A percentile compares a stretch with the other conserved stretches of the same genome.
Conservation (phyloP, 2,888 invertebrate species). For the Cantharis lateralis region DNA sequence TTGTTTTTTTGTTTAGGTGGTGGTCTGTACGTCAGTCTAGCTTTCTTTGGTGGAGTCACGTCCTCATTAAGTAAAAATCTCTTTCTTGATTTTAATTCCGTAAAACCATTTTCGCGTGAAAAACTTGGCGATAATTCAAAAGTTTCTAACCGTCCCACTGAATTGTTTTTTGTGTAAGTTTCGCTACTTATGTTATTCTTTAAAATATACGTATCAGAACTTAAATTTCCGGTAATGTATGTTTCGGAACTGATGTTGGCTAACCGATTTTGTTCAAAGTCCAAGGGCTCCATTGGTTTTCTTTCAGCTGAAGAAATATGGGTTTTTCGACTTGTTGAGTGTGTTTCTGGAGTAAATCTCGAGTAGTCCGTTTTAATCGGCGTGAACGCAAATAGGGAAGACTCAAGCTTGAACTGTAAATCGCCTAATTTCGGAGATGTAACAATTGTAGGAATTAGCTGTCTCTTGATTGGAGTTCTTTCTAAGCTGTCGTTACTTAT, state of each 20-base stretch:
- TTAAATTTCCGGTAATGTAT: slow-evolving; percentile 46
- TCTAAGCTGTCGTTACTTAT: slow-evolving; percentile 16
- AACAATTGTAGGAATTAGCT: background rate
- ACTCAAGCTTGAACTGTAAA: background rate
- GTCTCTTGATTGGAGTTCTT: background rate
- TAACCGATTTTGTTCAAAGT: background rate
- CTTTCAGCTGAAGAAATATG: background rate
- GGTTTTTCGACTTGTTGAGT: background rate
- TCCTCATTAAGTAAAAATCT: background rate
- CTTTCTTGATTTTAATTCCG: background rate
- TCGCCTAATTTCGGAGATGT: background rate
- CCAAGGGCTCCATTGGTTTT: background rate
- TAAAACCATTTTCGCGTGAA: background rate
- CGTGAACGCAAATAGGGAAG: background rate
- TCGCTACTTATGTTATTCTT: slow-evolving; percentile 52
- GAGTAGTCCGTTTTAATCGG: background rate
- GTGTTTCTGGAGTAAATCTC: background rate
- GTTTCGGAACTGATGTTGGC: slow-evolving; percentile 16
- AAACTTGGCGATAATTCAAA: background rate
- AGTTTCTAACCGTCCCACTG: background rate
- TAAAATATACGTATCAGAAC: slow-evolving; percentile 59
- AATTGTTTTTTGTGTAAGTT: slow-evolving; percentile 37
- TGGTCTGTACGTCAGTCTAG: background rate
- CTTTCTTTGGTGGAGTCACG: background rate
- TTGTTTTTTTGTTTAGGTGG: slow-evolving; percentile 11